phyloP scores from a whole-genome alignment of 2,113 vertebrate species.

The Sylvilagus bachmani region DNA sequence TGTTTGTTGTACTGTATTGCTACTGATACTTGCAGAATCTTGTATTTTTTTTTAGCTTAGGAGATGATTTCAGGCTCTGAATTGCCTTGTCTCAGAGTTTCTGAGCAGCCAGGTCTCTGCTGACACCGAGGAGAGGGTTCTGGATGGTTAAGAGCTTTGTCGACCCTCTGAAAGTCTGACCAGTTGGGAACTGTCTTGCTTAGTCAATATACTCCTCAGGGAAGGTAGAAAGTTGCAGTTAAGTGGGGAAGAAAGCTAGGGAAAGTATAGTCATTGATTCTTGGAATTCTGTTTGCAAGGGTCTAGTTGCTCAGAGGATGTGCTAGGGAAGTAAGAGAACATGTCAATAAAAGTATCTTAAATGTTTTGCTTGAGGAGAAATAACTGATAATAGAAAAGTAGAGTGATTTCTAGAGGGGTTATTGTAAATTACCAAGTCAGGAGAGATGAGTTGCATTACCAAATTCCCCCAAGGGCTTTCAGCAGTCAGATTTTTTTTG shows the following conservation, averaged over 20 bases:
- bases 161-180: background rate
- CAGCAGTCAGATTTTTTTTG: background rate
- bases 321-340: background rate
- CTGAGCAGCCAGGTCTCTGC: background rate
- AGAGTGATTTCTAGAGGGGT: background rate
- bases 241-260: background rate
- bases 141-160: background rate
- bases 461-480: background rate
- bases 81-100: background rate
- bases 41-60: background rate
- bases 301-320: background rate
- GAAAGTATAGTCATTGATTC: background rate
- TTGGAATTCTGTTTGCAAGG: background rate
- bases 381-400: background rate
- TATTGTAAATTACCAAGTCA: background rate
- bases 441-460: background rate
- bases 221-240: background rate
- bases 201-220: background rate
- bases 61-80: background rate
- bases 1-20: fast-evolving
- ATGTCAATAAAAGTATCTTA: background rate
- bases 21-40: background rate
- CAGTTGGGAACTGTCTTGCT: background rate
- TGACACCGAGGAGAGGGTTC: background rate
- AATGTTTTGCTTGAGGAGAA: background rate